Evolutionary conservation across 2,113 vertebrate genomes (phyloP).

Genomic region (Murina feae): DNA sequence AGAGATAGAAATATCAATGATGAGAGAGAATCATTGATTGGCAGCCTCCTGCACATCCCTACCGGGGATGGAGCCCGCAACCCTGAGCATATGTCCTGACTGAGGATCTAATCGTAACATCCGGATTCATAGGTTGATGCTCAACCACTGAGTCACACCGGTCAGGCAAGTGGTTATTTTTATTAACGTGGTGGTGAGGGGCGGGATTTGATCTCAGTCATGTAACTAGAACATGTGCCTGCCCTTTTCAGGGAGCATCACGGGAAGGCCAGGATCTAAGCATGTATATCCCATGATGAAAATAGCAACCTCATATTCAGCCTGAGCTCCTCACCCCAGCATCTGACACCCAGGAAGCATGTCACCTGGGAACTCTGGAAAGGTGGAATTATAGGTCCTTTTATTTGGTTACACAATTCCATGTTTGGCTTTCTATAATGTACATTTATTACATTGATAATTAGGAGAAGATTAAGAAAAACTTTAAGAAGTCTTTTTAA

Average conservation of each 20-base stretch:
- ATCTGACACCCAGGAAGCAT: not conserved
- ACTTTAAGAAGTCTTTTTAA: not conserved
- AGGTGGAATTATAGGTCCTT: not conserved
- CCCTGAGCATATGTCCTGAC: too few species aligned
- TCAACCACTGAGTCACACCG: too few species aligned
- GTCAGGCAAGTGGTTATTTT: not conserved
- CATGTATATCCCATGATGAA: not conserved
- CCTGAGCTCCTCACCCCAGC: not conserved
- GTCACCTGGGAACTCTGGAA: not conserved
- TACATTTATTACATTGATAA: not conserved
- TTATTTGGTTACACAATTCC: not conserved
- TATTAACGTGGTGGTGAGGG: not conserved
- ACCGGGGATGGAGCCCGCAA: too few species aligned
- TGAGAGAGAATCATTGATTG: too few species aligned
- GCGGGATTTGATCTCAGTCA: not conserved
- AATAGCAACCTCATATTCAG: not conserved
- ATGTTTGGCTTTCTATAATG: not conserved
- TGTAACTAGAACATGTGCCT: not conserved
- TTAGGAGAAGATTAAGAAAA: not conserved
- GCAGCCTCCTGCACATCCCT: too few species aligned
- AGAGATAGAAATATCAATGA: too few species aligned
- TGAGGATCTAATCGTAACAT: too few species aligned
- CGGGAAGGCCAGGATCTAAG: not conserved
- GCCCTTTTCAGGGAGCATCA: not conserved
- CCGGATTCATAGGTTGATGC: too few species aligned